Conservation (phyloP, 2,797 vertebrate species). For the Pseudomugil tenellus region DNA sequence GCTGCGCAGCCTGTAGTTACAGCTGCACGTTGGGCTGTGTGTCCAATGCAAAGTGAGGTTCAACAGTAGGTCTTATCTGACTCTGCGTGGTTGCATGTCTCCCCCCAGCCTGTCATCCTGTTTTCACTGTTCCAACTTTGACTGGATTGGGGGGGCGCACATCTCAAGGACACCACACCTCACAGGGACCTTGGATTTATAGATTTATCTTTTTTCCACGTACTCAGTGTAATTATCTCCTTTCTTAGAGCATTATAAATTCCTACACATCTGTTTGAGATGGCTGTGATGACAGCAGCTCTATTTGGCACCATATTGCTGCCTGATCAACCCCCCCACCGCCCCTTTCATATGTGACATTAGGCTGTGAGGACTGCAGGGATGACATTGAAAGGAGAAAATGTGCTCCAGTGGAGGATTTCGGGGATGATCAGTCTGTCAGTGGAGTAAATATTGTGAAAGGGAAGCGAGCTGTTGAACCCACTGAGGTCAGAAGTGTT, state of each 20-base stretch:
- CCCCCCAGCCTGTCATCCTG: slow-evolving; percentile 49
- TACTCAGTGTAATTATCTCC: slow-evolving; percentile 59
- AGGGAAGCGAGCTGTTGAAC: slow-evolving; percentile 12
- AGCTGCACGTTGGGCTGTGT: slow-evolving; percentile 67
- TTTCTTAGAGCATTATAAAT: slow-evolving; percentile 56
- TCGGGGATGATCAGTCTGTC: slow-evolving; percentile 30
- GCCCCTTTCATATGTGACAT: slow-evolving; percentile 38
- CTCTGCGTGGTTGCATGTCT: slow-evolving; percentile 26
- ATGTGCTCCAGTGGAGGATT: slow-evolving; percentile 53
- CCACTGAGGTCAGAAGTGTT: not conserved
- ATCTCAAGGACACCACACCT: slow-evolving; percentile 65
- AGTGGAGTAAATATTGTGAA: slow-evolving; percentile 25
- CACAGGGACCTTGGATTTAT: slow-evolving; percentile 72
- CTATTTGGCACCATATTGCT: slow-evolving; percentile 27
- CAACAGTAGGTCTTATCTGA: slow-evolving; percentile 36
- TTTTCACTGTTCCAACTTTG: slow-evolving; percentile 63
- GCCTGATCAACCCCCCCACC: slow-evolving; percentile 23
- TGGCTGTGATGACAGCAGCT: slow-evolving; percentile 58
- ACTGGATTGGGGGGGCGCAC: slow-evolving; percentile 48
- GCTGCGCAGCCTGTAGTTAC: slow-evolving; percentile 68
- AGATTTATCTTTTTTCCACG: slow-evolving; percentile 72
- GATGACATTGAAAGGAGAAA: slow-evolving; percentile 68
- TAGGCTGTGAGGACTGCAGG: slow-evolving; percentile 51
- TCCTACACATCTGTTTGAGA: slow-evolving; percentile 63
- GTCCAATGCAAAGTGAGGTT: slow-evolving; percentile 60